These are phyloP conservation scores for Meandrusa payeni DNA, from an alignment of 2,888 invertebrate species.

Conservation along the genomic window DNA sequence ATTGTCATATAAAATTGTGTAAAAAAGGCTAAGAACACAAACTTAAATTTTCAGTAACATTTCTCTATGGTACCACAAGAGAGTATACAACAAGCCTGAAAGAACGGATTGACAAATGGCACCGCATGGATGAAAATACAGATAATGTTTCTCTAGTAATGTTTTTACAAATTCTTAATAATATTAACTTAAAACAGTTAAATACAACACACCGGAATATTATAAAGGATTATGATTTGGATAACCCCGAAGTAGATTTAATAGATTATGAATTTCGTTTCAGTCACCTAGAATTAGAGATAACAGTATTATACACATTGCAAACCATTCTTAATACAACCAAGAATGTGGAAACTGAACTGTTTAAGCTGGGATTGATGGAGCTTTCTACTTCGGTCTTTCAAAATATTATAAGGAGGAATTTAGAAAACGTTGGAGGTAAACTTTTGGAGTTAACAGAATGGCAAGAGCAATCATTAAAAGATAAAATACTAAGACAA, in stretches of 20 bases:
- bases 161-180: constrained; percentile 30
- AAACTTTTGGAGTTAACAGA: constrained; percentile 30
- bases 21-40: no score
- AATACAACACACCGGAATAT: constrained; percentile 35
- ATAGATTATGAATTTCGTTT: constrained; percentile 37
- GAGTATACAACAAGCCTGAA: neutral
- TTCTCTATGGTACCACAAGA: constrained; percentile 2
- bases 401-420: constrained; percentile 37
- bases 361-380: constrained; percentile 44
- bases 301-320: constrained; percentile 36
- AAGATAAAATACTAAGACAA: constrained; percentile 44
- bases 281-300: constrained; percentile 34
- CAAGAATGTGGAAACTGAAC: constrained; percentile 33
- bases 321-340: constrained; percentile 32
- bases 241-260: constrained; percentile 27
- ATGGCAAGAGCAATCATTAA: constrained; percentile 39
- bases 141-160: constrained; percentile 22
- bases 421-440: constrained; percentile 36
- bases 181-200: constrained; percentile 36
- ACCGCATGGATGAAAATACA: no score
- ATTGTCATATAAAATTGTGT: no score
- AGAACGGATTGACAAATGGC: no score
- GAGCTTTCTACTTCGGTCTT: constrained; percentile 45
- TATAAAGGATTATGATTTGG: constrained; percentile 37
- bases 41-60: constrained; percentile 22